Conservation (phyloP, 2,888 invertebrate species). For the Diachrysia chrysitis region DNA sequence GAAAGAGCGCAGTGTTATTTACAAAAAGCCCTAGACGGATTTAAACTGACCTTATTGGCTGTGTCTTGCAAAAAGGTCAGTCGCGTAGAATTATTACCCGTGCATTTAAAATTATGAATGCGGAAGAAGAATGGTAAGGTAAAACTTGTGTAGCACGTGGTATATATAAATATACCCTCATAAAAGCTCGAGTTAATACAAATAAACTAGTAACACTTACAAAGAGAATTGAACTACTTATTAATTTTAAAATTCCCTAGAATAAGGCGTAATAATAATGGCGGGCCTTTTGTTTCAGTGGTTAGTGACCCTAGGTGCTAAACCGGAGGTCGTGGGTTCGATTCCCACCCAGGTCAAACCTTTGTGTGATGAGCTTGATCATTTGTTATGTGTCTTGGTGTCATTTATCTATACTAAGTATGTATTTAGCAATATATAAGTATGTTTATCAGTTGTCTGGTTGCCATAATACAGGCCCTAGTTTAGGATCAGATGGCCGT, state of each 20-base stretch:
- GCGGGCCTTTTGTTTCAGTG: no score
- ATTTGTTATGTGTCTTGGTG: no score
- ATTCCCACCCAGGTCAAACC: no score
- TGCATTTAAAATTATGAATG: conserved; percentile 7
- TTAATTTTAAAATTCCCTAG: background rate
- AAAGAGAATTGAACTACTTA: background rate
- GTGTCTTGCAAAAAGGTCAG: conserved; percentile 1
- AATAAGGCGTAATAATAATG: no score
- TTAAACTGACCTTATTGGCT: conserved; percentile 5
- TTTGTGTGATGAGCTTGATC: no score
- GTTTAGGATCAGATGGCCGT: no score
- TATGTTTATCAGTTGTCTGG: no score
- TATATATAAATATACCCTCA: background rate
- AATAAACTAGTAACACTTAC: background rate
- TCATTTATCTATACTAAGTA: no score
- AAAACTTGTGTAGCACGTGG: conserved; percentile 1
- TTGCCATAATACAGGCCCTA: no score
- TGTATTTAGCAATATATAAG: no score
- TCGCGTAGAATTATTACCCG: background rate
- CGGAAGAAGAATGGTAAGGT: background rate
- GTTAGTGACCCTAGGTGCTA: no score
- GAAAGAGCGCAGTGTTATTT: background rate
- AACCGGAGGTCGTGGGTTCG: no score
- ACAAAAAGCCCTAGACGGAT: conserved; percentile 3
- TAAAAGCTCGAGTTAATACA: background rate